Evolutionary conservation across 2,113 vertebrate genomes (phyloP).

Genomic region (Barnardius zonarius): DNA sequence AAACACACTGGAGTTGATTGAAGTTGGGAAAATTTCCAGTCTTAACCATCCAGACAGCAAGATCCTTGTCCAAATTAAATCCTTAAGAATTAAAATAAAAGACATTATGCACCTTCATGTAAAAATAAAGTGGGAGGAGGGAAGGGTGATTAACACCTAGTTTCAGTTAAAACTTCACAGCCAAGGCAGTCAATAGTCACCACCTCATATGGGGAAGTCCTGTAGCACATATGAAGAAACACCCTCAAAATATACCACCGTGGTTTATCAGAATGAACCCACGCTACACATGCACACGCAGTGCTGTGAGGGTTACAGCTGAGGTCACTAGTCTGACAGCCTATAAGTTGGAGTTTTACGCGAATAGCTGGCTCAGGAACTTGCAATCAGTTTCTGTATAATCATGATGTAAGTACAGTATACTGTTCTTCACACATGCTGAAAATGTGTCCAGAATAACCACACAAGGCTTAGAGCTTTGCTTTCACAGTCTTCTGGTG

Average conservation of each 20-base stretch:
- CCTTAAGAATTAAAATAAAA: conserved; percentile 20
- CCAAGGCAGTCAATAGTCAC: background rate
- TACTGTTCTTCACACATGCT: background rate
- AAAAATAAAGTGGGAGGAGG: background rate
- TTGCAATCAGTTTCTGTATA: conserved; percentile 34
- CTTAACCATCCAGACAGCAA: background rate
- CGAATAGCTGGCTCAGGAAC: conserved; percentile 44
- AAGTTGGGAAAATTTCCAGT: conserved; percentile 16
- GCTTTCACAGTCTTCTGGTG: background rate
- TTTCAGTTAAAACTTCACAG: background rate
- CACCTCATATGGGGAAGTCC: background rate
- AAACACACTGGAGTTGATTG: background rate
- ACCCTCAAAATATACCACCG: background rate
- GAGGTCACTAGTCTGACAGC: conserved; percentile 20
- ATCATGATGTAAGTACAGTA: conserved; percentile 13
- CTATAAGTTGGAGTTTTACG: conserved; percentile 37
- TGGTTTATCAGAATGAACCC: background rate
- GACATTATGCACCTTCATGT: background rate
- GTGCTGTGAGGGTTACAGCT: background rate
- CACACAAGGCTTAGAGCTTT: background rate
- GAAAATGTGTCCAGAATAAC: conserved; percentile 25
- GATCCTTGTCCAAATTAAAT: conserved; percentile 43
- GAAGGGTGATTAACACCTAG: background rate
- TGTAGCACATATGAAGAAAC: background rate
- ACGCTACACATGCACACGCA: background rate